A percentile compares a stretch with the other conserved stretches of the same genome.
Evolutionary conservation across 23 tunicate species (phyloP).

Genomic region (Oikopleura vanhoeffeni): DNA sequence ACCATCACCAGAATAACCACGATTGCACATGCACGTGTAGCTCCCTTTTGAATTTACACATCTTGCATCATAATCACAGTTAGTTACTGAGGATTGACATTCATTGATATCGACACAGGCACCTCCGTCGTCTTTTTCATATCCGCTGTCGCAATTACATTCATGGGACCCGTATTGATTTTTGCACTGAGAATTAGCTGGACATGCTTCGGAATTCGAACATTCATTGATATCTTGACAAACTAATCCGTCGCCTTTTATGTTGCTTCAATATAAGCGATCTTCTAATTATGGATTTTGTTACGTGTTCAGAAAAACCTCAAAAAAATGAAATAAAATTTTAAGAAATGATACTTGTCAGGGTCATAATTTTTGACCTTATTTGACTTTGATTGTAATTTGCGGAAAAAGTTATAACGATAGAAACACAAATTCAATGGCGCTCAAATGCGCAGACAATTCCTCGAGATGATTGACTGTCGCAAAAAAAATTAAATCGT

Average conservation of each 20-base stretch:
- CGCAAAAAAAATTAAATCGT: too few relatives aligned
- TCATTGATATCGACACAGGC: background rate
- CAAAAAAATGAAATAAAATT: too few relatives aligned
- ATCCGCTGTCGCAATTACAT: constrained; percentile 16
- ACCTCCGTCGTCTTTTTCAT: background rate
- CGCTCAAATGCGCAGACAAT: too few relatives aligned
- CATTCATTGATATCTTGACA: background rate
- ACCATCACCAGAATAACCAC: constrained; percentile 25
- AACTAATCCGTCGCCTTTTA: background rate
- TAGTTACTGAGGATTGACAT: background rate
- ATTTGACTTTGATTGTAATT: too few relatives aligned
- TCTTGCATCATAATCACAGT: constrained; percentile 13
- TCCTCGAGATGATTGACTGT: too few relatives aligned
- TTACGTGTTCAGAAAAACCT: too few relatives aligned
- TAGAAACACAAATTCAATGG: too few relatives aligned
- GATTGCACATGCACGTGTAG: constrained; percentile 18
- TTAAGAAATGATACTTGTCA: too few relatives aligned
- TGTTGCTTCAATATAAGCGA: constrained; percentile 15
- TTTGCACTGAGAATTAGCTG: constrained; percentile 9
- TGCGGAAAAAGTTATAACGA: too few relatives aligned
- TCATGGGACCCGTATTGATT: constrained; percentile 3
- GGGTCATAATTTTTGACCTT: too few relatives aligned
- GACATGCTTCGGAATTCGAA: background rate
- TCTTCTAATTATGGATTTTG: constrained; percentile 12
- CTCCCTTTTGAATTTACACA: constrained; percentile 5